Percentiles rank a stretch among this genome's conserved stretches.
Evolutionary conservation across 2,797 vertebrate genomes (phyloP).

Genomic region (Coluber constrictor): DNA sequence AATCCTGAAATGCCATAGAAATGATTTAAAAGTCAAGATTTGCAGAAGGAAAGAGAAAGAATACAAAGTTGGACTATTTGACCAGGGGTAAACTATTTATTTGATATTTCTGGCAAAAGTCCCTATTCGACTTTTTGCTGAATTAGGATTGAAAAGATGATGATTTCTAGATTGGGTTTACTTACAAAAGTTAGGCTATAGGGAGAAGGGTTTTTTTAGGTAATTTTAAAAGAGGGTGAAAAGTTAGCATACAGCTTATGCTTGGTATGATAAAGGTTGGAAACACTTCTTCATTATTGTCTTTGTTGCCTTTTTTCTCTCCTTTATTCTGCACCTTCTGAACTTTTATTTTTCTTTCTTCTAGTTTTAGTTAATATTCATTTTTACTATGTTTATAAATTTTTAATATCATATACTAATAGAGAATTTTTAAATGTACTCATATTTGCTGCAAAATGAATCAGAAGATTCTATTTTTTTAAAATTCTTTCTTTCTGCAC

Average conservation of each 20-base stretch:
- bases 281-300: not conserved
- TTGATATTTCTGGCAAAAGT: not conserved
- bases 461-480: not conserved
- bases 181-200: not conserved
- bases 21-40: not conserved
- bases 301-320: not conserved
- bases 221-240: not conserved
- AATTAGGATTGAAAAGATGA: not conserved
- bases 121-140: not conserved
- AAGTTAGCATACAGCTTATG: not conserved
- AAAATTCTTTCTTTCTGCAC: not conserved
- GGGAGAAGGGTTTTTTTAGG: not conserved
- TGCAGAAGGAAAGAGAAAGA: not conserved
- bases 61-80: not conserved
- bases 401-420: not conserved
- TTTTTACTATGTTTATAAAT: not conserved
- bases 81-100: not conserved
- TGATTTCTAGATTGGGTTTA: not conserved
- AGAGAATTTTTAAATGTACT: not conserved
- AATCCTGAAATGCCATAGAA: not conserved
- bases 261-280: not conserved
- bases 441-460: not conserved
- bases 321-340: not conserved
- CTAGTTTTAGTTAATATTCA: not conserved
- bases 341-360: not conserved